Evolutionary conservation across 2,113 vertebrate species (phyloP).

Genomic region (Empidonax traillii): DNA sequence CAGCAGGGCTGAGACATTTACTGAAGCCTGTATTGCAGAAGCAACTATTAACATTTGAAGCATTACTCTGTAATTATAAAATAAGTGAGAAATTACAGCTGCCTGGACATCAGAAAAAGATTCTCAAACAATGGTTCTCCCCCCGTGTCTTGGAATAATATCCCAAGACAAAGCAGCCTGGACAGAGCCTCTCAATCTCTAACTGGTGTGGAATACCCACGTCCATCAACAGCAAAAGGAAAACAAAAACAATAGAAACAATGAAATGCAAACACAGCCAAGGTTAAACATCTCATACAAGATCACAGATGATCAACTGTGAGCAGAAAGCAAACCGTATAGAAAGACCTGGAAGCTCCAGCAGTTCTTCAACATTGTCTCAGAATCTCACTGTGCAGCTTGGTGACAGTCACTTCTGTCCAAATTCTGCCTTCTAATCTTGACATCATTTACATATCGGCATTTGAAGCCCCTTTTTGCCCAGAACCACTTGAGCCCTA

Average conservation of each 20-base stretch:
- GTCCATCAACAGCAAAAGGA: background rate
- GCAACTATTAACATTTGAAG: background rate
- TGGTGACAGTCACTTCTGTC: background rate
- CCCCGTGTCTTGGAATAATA: background rate
- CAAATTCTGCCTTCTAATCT: background rate
- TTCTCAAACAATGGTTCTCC: background rate
- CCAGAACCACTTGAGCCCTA: background rate
- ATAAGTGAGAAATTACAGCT: background rate
- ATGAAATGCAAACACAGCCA: constrained; percentile 22
- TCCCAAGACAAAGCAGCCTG: background rate
- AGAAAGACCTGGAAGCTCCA: background rate
- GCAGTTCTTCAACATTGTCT: background rate
- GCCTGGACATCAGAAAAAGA: background rate
- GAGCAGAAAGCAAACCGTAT: background rate
- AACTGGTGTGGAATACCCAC: background rate
- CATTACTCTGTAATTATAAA: background rate
- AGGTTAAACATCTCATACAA: constrained; percentile 9
- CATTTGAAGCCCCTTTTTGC: background rate
- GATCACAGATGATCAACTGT: constrained; percentile 8
- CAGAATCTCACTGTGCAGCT: background rate
- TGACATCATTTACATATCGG: background rate
- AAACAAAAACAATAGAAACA: constrained; percentile 15
- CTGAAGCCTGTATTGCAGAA: background rate
- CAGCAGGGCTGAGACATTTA: background rate
- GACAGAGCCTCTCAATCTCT: background rate